These are phyloP conservation scores for Clostera curtula DNA, from an alignment of 2,888 invertebrate genomes.

Conservation along the genomic window DNA sequence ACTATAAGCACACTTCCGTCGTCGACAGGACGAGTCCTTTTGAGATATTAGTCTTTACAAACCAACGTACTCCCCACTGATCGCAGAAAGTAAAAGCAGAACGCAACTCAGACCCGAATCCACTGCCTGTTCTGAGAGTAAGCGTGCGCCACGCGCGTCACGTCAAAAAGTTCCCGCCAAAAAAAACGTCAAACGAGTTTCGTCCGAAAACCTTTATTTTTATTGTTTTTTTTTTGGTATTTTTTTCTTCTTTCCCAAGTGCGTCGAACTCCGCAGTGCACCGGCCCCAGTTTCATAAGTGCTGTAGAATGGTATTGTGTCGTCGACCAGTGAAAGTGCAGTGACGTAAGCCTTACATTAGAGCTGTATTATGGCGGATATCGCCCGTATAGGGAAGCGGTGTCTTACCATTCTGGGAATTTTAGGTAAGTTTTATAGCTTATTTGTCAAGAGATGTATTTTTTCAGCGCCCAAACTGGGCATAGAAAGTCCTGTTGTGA, in stretches of 20 bases:
- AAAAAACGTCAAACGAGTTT: slow-evolving; percentile 30
- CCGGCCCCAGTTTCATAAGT: slow-evolving; percentile 54
- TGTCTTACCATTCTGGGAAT: slow-evolving; percentile 50
- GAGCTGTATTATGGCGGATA: slow-evolving; percentile 61
- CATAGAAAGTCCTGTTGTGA: too few species aligned
- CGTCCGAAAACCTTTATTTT: slow-evolving; percentile 25
- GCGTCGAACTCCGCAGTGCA: slow-evolving; percentile 59
- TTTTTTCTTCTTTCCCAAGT: slow-evolving; percentile 31
- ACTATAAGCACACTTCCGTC: too few species aligned
- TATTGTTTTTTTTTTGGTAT: slow-evolving; percentile 26
- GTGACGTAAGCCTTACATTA: slow-evolving; percentile 68
- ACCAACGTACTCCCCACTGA: slow-evolving; percentile 55
- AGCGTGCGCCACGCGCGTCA: slow-evolving; percentile 54
- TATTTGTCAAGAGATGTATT: not conserved
- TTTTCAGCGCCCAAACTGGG: not conserved
- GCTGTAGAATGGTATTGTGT: slow-evolving; percentile 51
- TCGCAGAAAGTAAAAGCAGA: slow-evolving; percentile 67
- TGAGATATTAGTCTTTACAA: slow-evolving; percentile 12
- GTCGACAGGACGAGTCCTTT: too few species aligned
- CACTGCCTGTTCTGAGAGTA: slow-evolving; percentile 59
- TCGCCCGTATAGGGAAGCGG: slow-evolving; percentile 51
- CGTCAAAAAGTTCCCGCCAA: slow-evolving; percentile 45
- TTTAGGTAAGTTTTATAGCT: slow-evolving; percentile 37
- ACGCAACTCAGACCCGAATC: slow-evolving; percentile 40
- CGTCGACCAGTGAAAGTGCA: slow-evolving; percentile 63